These are phyloP conservation scores for Drosophila cardini DNA, from an alignment of 1,140 invertebrate species.

Conservation along the genomic window DNA sequence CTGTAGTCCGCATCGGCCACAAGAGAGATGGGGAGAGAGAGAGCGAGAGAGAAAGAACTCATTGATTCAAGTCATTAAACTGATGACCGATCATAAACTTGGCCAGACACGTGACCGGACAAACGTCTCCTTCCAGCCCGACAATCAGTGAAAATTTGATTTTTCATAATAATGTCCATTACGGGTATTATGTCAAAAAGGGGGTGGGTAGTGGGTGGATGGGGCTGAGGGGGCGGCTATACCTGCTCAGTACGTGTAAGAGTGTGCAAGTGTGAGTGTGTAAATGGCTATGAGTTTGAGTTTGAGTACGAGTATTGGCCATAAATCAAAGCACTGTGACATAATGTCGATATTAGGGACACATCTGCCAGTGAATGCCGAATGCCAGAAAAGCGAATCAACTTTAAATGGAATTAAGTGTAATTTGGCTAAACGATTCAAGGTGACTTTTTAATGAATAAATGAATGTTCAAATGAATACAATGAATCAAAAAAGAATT, in stretches of 20 bases:
- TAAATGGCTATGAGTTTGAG: constrained; percentile 8
- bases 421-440: constrained; percentile 22
- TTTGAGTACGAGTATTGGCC: constrained; percentile 19
- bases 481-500: constrained; percentile 1
- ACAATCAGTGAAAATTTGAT: constrained; percentile 73
- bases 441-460: constrained; percentile 40
- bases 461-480: constrained; percentile 7
- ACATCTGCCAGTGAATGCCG: constrained; percentile 46
- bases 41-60: no score
- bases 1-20: background rate
- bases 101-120: constrained; percentile 56
- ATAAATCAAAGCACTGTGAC: constrained; percentile 70
- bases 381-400: constrained; percentile 29
- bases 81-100: constrained; percentile 66
- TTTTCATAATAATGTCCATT: constrained; percentile 58
- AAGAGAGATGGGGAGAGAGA: no score
- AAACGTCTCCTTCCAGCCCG: background rate
- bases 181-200: background rate
- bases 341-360: constrained; percentile 67
- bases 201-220: background rate
- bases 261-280: constrained; percentile 1
- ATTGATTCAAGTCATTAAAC: constrained; percentile 68
- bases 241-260: background rate
- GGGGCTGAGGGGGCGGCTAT: background rate
- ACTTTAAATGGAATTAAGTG: constrained; percentile 35